Evolutionary conservation across 2,113 vertebrate genomes (phyloP), one percentile per base, ranked within the genome.

Genomic region (Galemys pyrenaicus): DNA sequence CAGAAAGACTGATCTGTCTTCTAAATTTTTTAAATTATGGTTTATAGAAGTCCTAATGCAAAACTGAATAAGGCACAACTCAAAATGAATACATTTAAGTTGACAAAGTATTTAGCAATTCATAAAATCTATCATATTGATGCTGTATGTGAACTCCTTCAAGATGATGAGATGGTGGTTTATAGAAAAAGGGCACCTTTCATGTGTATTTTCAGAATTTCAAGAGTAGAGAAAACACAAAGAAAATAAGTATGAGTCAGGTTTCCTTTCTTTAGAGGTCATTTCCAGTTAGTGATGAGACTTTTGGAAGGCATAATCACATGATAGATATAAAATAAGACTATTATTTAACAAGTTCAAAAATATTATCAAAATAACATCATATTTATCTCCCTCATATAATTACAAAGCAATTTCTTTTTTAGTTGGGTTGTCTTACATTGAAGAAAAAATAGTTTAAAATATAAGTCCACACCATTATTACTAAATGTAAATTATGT

Each of bases 1-100:
- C 49, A 94, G 84, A 97, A 97, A 90, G 88, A 93, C 62, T 64
- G 5, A 89, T 12, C 19, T 92, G 62, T 92, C 79, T 92, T 89
- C 54, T 83, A 94, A 87, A 37, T 74, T 94, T 89, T 87, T 37
- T 6, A 91, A 95, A 87, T 82, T 74, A 86, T 79, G 32, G 32
- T 51, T 87, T 87, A 89, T 60, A 85, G 56, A 92, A 94, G 37
- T 93, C 20, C 35, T 92, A 83, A 54, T 24, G 30, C 24, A 35
- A 89, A 74, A 85, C 22, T 79, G 19, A 49, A 70, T 88, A 82
- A 94, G 87, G 19, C 13, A 81, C 41, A 84, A 49, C 37, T 84
- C 17, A 17, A 91, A 95, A 87, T 82, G 79, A 54, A 64, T 92
- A 37, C 67, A 90, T 82, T 87, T 71, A 75, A 70, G 20, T 94